A percentile compares a stretch with the other conserved stretches of the same genome.
Evolutionary conservation across 2,113 vertebrate species (phyloP).

Genomic region (Butorides virescens): DNA sequence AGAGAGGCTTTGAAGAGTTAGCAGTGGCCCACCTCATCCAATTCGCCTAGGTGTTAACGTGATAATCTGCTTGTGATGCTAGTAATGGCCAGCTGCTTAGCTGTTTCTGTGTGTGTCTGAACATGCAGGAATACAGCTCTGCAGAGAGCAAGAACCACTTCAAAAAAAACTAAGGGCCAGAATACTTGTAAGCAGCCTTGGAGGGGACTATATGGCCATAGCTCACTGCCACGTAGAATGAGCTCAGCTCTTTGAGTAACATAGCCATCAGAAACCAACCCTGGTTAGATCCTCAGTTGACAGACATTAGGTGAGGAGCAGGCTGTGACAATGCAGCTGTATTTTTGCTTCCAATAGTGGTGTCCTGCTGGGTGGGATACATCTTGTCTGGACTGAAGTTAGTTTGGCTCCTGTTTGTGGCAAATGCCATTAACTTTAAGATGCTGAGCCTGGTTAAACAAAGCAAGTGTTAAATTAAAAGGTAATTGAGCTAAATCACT

Average conservation of each 20-base stretch:
- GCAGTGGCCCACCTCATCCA: neutral
- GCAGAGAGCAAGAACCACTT: neutral
- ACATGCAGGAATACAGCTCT: neutral
- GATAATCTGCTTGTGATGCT: neutral
- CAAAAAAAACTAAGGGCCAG: neutral
- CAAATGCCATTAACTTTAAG: neutral
- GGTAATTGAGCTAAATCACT: neutral
- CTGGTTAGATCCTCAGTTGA: neutral
- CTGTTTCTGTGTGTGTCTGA: neutral
- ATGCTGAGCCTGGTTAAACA: neutral
- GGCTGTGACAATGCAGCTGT: neutral
- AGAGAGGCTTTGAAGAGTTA: neutral
- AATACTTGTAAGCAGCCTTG: neutral
- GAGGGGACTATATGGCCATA: neutral
- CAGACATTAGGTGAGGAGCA: neutral
- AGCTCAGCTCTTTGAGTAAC: neutral
- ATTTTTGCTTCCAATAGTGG: neutral
- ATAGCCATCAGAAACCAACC: neutral
- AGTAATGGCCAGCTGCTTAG: neutral
- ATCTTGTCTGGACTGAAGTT: neutral
- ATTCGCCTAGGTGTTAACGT: neutral
- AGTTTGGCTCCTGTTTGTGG: neutral
- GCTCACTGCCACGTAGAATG: neutral
- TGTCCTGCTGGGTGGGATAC: neutral
- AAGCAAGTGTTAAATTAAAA: neutral